phyloP scores from a whole-genome alignment of 2,797 vertebrate species.

The Gephyroberyx darwinii region DNA sequence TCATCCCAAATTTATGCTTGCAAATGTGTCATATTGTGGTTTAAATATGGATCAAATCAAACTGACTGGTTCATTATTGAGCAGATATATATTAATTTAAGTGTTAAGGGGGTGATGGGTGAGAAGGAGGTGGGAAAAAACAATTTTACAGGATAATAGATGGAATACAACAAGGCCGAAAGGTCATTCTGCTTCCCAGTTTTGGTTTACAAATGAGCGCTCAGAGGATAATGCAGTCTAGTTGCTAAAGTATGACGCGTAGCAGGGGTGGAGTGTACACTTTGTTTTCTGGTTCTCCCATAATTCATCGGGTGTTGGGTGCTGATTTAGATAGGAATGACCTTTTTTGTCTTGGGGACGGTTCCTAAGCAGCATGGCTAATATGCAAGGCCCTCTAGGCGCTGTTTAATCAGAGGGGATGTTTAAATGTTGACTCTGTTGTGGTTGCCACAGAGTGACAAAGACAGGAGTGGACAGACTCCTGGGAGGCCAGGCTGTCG shows the following conservation, averaged over 20 bases:
- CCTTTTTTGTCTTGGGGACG: slow-evolving; percentile 5
- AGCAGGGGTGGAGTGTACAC: neutral
- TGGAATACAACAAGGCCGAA: too few species aligned
- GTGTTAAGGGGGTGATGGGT: too few species aligned
- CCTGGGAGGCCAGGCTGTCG: slow-evolving; percentile 24
- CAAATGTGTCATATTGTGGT: too few species aligned
- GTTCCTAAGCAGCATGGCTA: slow-evolving; percentile 26
- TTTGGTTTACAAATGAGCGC: too few species aligned
- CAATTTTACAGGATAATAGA: too few species aligned
- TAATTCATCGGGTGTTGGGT: slow-evolving; percentile 1
- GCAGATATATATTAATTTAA: too few species aligned
- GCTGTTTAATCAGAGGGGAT: slow-evolving; percentile 38
- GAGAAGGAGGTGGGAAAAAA: too few species aligned
- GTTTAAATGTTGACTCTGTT: slow-evolving; percentile 52
- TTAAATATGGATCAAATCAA: too few species aligned
- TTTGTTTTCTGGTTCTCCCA: neutral
- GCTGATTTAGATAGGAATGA: slow-evolving; percentile 17
- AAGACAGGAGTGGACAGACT: slow-evolving; percentile 23
- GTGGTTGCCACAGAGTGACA: slow-evolving; percentile 29
- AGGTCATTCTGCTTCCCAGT: too few species aligned
- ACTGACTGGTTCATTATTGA: too few species aligned
- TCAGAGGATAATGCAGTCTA: neutral
- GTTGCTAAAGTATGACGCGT: neutral
- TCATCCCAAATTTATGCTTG: too few species aligned
- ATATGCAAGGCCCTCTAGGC: slow-evolving; percentile 17